These are phyloP conservation scores for Drosophila nr. perissopoda DNA, from an alignment of 2,888 invertebrate genomes.

Conservation along the genomic window DNA sequence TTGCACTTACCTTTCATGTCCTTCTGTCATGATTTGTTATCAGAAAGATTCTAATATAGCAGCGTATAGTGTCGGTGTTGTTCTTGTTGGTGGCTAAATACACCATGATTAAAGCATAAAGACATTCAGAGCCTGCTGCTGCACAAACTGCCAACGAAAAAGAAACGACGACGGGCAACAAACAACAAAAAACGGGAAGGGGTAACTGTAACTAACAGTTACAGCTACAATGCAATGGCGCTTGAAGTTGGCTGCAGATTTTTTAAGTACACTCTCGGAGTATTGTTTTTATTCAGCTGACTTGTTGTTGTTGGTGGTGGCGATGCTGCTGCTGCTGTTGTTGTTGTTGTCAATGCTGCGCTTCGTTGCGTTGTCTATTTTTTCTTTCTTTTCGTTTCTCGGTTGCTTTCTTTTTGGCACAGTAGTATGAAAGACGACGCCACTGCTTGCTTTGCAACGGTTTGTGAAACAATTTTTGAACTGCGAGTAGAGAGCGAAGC, in stretches of 20 bases:
- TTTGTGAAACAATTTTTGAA: slow-evolving; percentile 27
- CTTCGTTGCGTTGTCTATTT: slow-evolving; percentile 37
- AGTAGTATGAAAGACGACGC: slow-evolving; percentile 54
- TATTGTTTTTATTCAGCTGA: slow-evolving; percentile 19
- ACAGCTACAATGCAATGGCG: slow-evolving; percentile 12
- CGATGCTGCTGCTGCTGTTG: background rate
- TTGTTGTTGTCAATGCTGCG: slow-evolving; percentile 24
- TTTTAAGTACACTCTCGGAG: slow-evolving; percentile 15
- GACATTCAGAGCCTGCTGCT: slow-evolving; percentile 86
- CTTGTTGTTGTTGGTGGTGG: slow-evolving; percentile 19
- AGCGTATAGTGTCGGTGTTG: slow-evolving; percentile 88
- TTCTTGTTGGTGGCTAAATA: slow-evolving; percentile 87
- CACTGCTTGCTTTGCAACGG: slow-evolving; percentile 38
- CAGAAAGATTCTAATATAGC: slow-evolving; percentile 93
- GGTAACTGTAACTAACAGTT: slow-evolving; percentile 28
- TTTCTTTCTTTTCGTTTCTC: slow-evolving; percentile 30
- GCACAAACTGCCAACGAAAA: slow-evolving; percentile 82
- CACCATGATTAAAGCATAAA: slow-evolving; percentile 93
- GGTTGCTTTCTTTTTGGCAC: slow-evolving; percentile 66
- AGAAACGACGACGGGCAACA: slow-evolving; percentile 50
- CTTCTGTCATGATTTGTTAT: slow-evolving; percentile 95
- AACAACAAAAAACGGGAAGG: slow-evolving; percentile 17
- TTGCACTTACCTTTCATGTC: slow-evolving; percentile 93
- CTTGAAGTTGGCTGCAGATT: slow-evolving; percentile 16
- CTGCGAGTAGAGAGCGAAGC: slow-evolving; percentile 17